Conservation (phyloP, 1,140 invertebrate species). For the Heliconius congener region DNA sequence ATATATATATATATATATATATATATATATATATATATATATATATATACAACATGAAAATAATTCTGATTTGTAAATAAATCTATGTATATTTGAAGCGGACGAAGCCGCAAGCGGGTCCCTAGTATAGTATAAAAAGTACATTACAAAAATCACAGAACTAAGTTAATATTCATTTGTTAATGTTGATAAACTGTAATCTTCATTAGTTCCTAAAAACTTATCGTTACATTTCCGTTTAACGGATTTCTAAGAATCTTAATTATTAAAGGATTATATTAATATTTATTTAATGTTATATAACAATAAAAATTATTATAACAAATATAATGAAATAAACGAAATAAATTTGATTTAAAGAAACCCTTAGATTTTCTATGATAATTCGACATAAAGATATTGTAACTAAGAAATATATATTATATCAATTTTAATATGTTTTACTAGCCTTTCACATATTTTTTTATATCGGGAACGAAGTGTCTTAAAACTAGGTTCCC, state of each 20-base stretch:
- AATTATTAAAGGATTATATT: neutral
- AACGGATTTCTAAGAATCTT: neutral
- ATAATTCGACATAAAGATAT: no score
- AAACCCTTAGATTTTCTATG: neutral
- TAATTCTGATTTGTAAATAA: no score
- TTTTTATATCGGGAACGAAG: neutral
- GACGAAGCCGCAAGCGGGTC: no score
- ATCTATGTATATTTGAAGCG: no score
- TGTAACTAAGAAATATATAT: no score
- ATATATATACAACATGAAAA: no score
- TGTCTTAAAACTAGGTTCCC: no score
- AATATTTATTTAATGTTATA: no score
- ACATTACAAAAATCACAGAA: neutral
- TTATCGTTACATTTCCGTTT: conserved; percentile 5
- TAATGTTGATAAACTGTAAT: neutral
- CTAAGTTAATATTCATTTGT: neutral
- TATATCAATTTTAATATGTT: neutral
- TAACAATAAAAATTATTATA: no score
- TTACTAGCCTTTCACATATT: neutral
- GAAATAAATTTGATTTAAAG: neutral
- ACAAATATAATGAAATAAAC: no score
- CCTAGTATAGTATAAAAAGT: neutral
- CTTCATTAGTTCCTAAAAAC: neutral
- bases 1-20: no score
- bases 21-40: no score